Evolutionary conservation across 2,797 vertebrate genomes (phyloP).

Genomic region (Microctenopoma stevenorrisi): DNA sequence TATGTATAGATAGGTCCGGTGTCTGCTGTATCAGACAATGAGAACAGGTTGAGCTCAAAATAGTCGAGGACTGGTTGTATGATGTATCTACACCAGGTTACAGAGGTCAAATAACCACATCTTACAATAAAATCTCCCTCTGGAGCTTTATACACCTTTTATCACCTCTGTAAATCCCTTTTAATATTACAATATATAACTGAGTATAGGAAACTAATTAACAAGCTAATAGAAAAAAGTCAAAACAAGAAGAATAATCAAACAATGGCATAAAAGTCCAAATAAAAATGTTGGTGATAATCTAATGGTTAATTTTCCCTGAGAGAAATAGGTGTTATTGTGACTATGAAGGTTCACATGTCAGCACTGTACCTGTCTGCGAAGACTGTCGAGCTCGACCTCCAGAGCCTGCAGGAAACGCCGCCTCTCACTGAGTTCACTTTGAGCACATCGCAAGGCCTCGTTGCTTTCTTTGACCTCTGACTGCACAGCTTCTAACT

Average conservation of each 20-base stretch:
- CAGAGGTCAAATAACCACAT: no score
- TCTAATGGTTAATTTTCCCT: no score
- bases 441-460: slow-evolving; percentile 80
- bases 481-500: slow-evolving; percentile 82
- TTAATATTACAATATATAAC: no score
- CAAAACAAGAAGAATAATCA: no score
- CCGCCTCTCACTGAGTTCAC: slow-evolving; percentile 80
- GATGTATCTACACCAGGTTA: background rate
- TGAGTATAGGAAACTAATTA: no score
- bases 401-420: slow-evolving; percentile 86
- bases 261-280: no score
- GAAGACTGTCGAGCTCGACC: slow-evolving; percentile 83
- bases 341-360: background rate
- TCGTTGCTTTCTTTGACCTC: slow-evolving; percentile 86
- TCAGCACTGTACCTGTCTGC: slow-evolving; percentile 79
- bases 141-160: no score
- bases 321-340: background rate
- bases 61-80: background rate
- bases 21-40: background rate
- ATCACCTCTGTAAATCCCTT: no score
- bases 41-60: background rate
- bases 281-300: no score
- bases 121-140: no score
- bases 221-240: no score
- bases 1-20: slow-evolving; percentile 20